Conservation (phyloP, 2,888 invertebrate genomes). For the Xylota sylvarum region DNA sequence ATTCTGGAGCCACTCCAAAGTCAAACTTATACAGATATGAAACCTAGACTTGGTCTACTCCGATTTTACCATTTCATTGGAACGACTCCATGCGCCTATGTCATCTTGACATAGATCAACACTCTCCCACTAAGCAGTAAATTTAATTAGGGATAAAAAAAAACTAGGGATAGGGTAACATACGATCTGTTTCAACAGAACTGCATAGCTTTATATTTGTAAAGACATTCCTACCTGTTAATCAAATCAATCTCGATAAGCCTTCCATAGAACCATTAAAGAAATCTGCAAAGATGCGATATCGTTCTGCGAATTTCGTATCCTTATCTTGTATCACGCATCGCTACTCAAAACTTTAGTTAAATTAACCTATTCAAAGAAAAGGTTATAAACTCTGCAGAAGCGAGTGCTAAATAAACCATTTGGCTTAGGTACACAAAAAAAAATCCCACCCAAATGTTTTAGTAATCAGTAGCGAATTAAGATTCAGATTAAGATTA, state of each 20-base stretch:
- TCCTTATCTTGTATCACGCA: not conserved
- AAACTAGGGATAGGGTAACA: no score
- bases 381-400: not conserved
- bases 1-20: no score
- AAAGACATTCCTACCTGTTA: not conserved
- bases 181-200: no score
- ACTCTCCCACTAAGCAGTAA: no score
- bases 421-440: not conserved
- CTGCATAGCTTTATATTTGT: no score
- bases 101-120: no score
- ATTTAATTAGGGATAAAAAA: no score
- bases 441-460: not conserved
- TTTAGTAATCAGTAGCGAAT: not conserved
- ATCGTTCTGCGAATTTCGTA: not conserved
- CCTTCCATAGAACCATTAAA: not conserved
- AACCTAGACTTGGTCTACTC: no score
- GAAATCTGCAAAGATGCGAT: not conserved
- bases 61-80: no score
- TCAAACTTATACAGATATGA: no score
- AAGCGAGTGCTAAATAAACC: not conserved
- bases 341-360: not conserved
- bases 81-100: no score
- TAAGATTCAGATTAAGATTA: constrained; percentile 1
- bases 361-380: not conserved
- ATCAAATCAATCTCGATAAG: not conserved